Base-by-base conservation (phyloP, 2,113 vertebrate species). In the Cyprinus carpio region DNA sequence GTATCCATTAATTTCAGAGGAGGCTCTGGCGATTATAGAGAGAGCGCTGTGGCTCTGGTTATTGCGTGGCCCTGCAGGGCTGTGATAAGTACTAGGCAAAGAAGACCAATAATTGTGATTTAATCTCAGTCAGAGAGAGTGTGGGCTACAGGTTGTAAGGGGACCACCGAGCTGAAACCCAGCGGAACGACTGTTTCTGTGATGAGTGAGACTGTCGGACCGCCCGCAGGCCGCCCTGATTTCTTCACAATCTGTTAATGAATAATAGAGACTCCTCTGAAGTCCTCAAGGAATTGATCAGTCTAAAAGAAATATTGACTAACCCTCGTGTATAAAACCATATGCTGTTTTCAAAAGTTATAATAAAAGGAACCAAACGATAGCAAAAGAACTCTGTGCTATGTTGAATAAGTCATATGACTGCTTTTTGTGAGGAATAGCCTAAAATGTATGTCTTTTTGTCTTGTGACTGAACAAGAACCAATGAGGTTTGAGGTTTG, bases 91-190 rank as follows among this genome's bases (percentile, higher is more conserved):
- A 27, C 43, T 81, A 65, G 56, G 51, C 58, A 80, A 54, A 87
- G 31, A 40, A 54, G 46, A 29, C 51, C 46, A 74, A 72, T 88
- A 56, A 83, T 86, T 89, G 75, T 83, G 51, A 87, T 84, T 78
- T 79, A 81, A 87, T 86, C 74, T 76, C 46, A 34, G 18, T 56
- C 49, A 20, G 71, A 27, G 20, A 20, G 31, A 56, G 40, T 9
- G 58, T 37, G 11, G 67, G 84, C 75, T 40, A 13, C 25, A 13
- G 75, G 81, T 43, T 5, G 6, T 27, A 6, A 56, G 76, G 60
- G 23, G 62, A 29, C 25, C 37, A 40, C 4, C 0, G 27, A 49
- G 60, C 43, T 67, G 4, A 81, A 67, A 46, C 18, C 16, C 16
- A 81, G 43, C 43, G 6, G 25, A 31, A 67, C 15, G 40, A 81